phyloP scores from a whole-genome alignment of 2,888 invertebrate species.

The Ophioninae sp. region DNA sequence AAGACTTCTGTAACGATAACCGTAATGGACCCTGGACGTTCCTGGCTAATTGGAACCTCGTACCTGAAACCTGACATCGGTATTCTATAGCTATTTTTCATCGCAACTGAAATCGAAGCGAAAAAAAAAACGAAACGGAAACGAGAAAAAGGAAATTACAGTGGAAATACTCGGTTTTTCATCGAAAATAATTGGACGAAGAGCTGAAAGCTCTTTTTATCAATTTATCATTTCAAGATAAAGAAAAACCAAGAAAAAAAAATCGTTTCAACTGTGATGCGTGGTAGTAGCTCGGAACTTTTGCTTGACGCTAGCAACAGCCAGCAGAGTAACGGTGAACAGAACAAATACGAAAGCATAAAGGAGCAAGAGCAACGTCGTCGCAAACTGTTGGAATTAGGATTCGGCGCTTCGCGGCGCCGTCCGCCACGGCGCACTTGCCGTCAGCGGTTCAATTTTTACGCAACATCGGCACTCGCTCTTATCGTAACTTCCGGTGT shows the following conservation, averaged over 20 bases:
- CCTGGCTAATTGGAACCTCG: neutral
- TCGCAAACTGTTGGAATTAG: constrained; percentile 80
- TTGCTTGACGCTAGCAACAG: constrained; percentile 89
- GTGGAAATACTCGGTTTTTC: neutral
- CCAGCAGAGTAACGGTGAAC: constrained; percentile 83
- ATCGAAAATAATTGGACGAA: neutral
- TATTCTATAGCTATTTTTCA: neutral
- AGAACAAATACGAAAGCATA: constrained; percentile 83
- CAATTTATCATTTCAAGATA: neutral
- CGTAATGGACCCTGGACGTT: constrained; percentile 2
- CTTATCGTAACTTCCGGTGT: constrained; percentile 88
- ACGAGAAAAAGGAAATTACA: neutral
- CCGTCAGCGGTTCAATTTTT: constrained; percentile 87
- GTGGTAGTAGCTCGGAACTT: constrained; percentile 90
- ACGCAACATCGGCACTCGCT: constrained; percentile 87
- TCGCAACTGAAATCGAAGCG: neutral
- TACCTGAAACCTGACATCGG: constrained; percentile 11
- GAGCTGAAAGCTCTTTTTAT: neutral
- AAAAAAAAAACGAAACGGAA: neutral
- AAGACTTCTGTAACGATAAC: constrained; percentile 15
- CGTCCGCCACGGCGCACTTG: constrained; percentile 83
- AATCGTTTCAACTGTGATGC: constrained; percentile 81
- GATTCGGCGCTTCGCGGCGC: constrained; percentile 79
- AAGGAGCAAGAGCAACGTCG: constrained; percentile 77
- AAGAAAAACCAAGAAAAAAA: constrained; percentile 26